These are phyloP conservation scores for Urosaurus nigricauda DNA, from an alignment of 2,797 vertebrate genomes.

Conservation along the genomic window DNA sequence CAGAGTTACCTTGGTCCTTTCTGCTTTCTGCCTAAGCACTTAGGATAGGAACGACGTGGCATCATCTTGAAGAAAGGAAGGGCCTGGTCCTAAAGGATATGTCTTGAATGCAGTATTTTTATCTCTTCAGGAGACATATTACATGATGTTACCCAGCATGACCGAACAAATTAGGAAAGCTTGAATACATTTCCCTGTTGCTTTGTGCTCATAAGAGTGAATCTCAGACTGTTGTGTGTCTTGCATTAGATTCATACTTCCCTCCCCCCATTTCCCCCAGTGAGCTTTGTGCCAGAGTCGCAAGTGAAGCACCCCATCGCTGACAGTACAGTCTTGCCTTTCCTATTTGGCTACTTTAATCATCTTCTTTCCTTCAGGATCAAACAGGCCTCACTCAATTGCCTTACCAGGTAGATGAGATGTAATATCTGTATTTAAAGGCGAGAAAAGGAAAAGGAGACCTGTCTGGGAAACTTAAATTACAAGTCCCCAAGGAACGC, in stretches of 20 bases:
- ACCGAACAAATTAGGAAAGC: neutral
- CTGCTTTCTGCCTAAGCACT: neutral
- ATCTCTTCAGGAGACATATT: neutral
- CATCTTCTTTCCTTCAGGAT: conserved; percentile 29
- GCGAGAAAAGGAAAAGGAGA: neutral
- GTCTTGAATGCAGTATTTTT: neutral
- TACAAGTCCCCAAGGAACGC: conserved; percentile 66
- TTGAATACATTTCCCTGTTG: conserved; percentile 22
- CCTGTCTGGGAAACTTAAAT: conserved; percentile 72
- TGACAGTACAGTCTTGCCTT: neutral
- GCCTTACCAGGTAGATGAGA: conserved; percentile 10
- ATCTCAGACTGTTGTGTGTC: neutral
- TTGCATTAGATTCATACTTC: neutral
- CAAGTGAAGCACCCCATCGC: neutral
- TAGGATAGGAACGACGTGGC: neutral
- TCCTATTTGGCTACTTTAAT: conserved; percentile 31
- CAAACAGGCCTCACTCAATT: conserved; percentile 37
- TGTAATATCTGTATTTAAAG: conserved; percentile 55
- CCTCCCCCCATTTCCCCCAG: neutral
- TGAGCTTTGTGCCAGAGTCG: neutral
- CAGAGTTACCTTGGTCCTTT: neutral
- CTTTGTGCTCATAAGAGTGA: conserved; percentile 27
- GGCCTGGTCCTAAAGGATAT: neutral
- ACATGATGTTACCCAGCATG: neutral
- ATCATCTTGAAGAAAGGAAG: conserved; percentile 31